Base-by-base conservation (phyloP, 2,888 invertebrate species). In the Ellobium chinense region DNA sequence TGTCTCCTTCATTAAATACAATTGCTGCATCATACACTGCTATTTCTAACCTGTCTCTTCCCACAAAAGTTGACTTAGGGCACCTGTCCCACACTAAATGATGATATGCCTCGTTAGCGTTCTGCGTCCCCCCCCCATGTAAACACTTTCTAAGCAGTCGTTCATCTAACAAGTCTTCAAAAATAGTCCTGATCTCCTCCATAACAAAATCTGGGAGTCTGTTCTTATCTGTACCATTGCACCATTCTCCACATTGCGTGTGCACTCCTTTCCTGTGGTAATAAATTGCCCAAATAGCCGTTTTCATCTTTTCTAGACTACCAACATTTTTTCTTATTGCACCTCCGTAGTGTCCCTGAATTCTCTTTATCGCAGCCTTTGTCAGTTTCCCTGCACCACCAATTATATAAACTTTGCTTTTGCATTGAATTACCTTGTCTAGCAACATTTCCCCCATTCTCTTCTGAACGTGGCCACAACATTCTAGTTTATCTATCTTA, bases 11-110 rank as follows among this genome's bases (percentile, higher is more conserved):
- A 80, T 80, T 80, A 39, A 56, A 80, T 34, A 75, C 73, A 36
- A 80, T 69, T 36, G 73, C 65, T 1, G 72, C 77, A 77, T 81
- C 81, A 77, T 37, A 21, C 1, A 81, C 81, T 2, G 81, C 77
- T 18, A 75, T 39, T 37, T 68, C 63, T 21, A 80, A 46, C 34
- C 75, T 37, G 1, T 31, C 9, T 36, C 75, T 37, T 60, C 80
- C 75, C 18, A 60, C 69, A 63, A 80, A 80, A 27, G 24, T 24
- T 29, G 68, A 58, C 31, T 75, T 69, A 7, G 80, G 80, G 27
- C 74, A 80, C 39, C 80, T 31, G 18, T 56, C 46, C 80, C 74
- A 68, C 7, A 80, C 37, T 27, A 68, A 18, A 68, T 76, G 29
- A 24, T 76, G 80, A 46, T 58, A 80, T 0, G n/a, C 14, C 31